Evolutionary conservation across 2,888 invertebrate genomes (phyloP), one percentile per base, ranked within the genome.

Genomic region (Ceratothoa steindachneri): DNA sequence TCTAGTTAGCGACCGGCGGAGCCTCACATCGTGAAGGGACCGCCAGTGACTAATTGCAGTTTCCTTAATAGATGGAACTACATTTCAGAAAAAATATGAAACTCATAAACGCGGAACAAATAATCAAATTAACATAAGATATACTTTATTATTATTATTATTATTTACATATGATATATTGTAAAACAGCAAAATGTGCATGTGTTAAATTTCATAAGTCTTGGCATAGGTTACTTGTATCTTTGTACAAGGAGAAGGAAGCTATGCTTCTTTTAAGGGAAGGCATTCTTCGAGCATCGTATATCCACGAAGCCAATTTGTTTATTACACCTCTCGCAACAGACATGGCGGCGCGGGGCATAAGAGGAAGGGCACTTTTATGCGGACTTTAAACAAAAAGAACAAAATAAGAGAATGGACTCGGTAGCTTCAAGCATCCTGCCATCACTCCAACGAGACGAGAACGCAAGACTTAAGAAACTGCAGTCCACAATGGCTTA

Each of bases 181-280:
- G 60, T 60, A 60, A 60, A 60, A 60, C 22, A 60, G 60, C 60
- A 60, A 60, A 60, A 60, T 24, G 60, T 60, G 2, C 60, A 60
- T 60, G 22, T 60, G 60, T 60, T 60, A 60, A 60, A 60, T 60
- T 60, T 60, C 27, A 60, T 7, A 24, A 60, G 60, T 60, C 22
- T 60, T 60, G 60, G 2, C 3, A 60, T 60, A 60, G 60, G 27
- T 60, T 60, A 22, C 27, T 55, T 24, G 27, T 60, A 24, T 60
- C 60, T 60, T 60, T 60, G 60, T 60, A 60, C 60, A 60, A 60
- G 60, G 60, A 60, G 60, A 60, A 60, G 27, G 60, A 60, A 60
- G 60, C 60, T 60, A 24, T 24, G 60, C 60, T 60, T 24, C 41
- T 41, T 41, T 60, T 24, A 60, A n/a, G 60, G 60, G 60, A 60